Evolutionary conservation across 2,888 invertebrate species (phyloP), one percentile per base, ranked within the genome.

Genomic region (Chaetogeoica ovagalla): DNA sequence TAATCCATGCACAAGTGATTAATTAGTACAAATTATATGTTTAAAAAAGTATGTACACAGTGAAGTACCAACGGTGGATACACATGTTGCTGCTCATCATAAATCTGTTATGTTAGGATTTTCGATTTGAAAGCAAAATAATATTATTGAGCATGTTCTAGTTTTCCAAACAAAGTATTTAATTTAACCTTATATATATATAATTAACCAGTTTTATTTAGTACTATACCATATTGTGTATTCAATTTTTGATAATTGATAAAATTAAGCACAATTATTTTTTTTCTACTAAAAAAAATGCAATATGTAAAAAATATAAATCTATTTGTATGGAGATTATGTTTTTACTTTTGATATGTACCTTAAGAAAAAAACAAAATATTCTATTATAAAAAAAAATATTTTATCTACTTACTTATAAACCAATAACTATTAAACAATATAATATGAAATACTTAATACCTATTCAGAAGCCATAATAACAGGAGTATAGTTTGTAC

Each of bases 361-460:
- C 3, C 55, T 19, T 19, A 55, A 55, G 3, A 55, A 55, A 55
- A 8, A 55, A 52, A 52, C 30, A 30, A n/a, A n/a, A n/a, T n/a
- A n/a, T n/a, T n/a, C n/a, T n/a, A n/a, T n/a, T n/a, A n/a, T 2
- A 30, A 30, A 30, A 8, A 63, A 57, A n/a, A 37, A 70, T 55
- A 15, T 43, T 43, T 43, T 7, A 43, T 43, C 1, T 43, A 63
- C 3, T 15, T 19, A 60, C 0, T 1, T 23, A 63, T 37, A 63
- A 43, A n/a, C 52, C 52, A 55, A 48, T 48, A 48, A 52, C 0
- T 2, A n/a, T 48, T 52, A 48, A 52, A 30, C 30, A 52, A 69
- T 69, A 69, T 30, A 69, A 69, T 23, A 68, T 23, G 3, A 52
- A 48, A 69, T 52, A 69, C 4, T 30, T 52, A 60, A 60, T 60